These are phyloP conservation scores for Chionomys nivalis DNA, from an alignment of 2,113 vertebrate species.

Conservation along the genomic window DNA sequence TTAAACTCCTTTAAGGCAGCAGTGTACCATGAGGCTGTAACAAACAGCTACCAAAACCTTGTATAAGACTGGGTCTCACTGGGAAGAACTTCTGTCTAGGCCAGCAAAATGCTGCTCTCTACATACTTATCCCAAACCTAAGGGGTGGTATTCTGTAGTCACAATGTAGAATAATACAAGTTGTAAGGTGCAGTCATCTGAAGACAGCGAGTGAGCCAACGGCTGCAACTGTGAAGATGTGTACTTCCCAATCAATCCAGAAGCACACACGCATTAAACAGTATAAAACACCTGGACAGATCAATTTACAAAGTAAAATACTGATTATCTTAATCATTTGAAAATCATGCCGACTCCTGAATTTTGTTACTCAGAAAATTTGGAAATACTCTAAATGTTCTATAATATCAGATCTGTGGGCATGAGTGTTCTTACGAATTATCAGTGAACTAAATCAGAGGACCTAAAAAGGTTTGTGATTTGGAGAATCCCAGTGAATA, in stretches of 20 bases:
- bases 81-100: not conserved
- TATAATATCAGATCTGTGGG: not conserved
- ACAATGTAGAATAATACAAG: not conserved
- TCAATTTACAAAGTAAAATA: not conserved
- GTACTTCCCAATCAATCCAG: constrained; percentile 3
- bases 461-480: not conserved
- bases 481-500: not conserved
- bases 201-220: not conserved
- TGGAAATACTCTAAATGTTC: not conserved
- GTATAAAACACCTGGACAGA: not conserved
- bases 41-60: not conserved
- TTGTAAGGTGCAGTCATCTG: not conserved
- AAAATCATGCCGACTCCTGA: constrained; percentile 30
- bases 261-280: not conserved
- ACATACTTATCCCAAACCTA: not conserved
- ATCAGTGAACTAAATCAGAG: constrained; percentile 13
- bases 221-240: not conserved
- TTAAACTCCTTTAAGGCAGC: not conserved
- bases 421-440: constrained; percentile 23
- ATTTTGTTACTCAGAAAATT: not conserved
- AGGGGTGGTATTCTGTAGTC: not conserved
- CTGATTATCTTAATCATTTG: constrained; percentile 19
- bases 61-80: not conserved
- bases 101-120: not conserved
- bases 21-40: not conserved